Conservation (phyloP, 1,140 invertebrate species). For the Penaeus chinensis region DNA sequence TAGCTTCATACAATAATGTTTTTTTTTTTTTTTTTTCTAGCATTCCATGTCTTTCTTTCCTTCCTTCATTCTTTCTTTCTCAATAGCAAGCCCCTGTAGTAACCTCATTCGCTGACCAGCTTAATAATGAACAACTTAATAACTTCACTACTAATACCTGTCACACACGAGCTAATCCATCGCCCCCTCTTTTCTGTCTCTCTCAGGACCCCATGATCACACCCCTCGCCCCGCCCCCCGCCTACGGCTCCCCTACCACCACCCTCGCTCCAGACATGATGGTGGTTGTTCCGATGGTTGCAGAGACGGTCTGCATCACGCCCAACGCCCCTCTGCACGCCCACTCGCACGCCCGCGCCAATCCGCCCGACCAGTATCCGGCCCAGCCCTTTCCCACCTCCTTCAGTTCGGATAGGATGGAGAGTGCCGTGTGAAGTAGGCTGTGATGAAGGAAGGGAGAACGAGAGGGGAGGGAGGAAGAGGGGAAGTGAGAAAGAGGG, state of each 20-base stretch:
- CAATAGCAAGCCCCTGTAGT: too few species aligned
- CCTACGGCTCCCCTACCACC: conserved; percentile 54
- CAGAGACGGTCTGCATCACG: conserved; percentile 61
- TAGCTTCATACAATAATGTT: too few species aligned
- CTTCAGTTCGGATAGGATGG: conserved; percentile 56
- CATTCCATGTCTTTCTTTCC: too few species aligned
- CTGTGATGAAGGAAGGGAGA: background rate
- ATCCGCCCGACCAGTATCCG: conserved; percentile 51
- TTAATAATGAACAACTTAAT: background rate
- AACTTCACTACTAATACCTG: too few species aligned
- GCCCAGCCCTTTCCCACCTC: conserved; percentile 55
- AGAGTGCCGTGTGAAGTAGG: conserved; percentile 54
- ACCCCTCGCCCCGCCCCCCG: conserved; percentile 60
- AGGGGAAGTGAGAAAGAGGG: background rate
- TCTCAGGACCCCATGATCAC: conserved; percentile 53
- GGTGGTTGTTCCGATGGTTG: conserved; percentile 48
- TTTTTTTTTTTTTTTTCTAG: too few species aligned
- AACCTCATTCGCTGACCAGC: background rate
- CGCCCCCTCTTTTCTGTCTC: background rate
- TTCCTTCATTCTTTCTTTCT: too few species aligned
- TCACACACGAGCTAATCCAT: too few species aligned
- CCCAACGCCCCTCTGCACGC: conserved; percentile 49
- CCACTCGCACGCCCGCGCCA: conserved; percentile 40
- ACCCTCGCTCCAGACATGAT: conserved; percentile 46
- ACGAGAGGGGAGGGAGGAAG: background rate